Evolutionary conservation across 2,113 vertebrate species (phyloP).

Genomic region (Thunnus thynnus): DNA sequence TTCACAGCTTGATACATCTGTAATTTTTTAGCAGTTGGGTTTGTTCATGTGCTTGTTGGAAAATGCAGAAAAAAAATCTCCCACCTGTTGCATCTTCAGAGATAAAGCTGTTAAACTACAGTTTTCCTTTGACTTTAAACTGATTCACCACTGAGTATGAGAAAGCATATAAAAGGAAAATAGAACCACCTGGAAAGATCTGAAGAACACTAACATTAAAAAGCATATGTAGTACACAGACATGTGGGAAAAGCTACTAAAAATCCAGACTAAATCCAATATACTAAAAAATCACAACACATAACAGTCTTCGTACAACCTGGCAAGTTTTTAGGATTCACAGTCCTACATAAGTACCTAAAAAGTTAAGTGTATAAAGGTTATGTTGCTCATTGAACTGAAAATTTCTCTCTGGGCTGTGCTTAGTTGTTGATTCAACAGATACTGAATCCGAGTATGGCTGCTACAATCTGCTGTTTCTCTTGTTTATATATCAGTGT

Average conservation of each 20-base stretch:
- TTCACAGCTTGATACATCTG: slow-evolving; percentile 1
- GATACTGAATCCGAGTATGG: slow-evolving; percentile 45
- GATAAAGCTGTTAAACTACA: not conserved
- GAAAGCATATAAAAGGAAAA: too few species aligned
- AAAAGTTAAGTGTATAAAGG: slow-evolving; percentile 21
- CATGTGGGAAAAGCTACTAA: too few species aligned
- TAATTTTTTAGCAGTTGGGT: not conserved
- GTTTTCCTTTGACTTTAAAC: too few species aligned
- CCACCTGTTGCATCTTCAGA: slow-evolving; percentile 21
- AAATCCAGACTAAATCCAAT: too few species aligned
- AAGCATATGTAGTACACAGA: too few species aligned
- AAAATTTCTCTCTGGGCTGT: slow-evolving; percentile 26
- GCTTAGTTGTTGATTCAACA: slow-evolving; percentile 34
- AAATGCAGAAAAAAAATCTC: not conserved
- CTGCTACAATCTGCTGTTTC: slow-evolving; percentile 42
- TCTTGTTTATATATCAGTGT: slow-evolving; percentile 54
- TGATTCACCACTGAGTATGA: too few species aligned
- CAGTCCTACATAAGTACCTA: slow-evolving; percentile 11
- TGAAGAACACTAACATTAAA: too few species aligned
- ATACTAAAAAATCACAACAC: not conserved
- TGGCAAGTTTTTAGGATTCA: slow-evolving; percentile 17
- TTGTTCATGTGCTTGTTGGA: not conserved
- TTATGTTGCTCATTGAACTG: slow-evolving; percentile 30
- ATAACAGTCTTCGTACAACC: not conserved
- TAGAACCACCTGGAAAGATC: too few species aligned